Percentiles rank a stretch among this genome's conserved stretches.
These are phyloP conservation scores for Oncorhynchus gorbuscha DNA, from an alignment of 2,113 vertebrate species.

Conservation along the genomic window DNA sequence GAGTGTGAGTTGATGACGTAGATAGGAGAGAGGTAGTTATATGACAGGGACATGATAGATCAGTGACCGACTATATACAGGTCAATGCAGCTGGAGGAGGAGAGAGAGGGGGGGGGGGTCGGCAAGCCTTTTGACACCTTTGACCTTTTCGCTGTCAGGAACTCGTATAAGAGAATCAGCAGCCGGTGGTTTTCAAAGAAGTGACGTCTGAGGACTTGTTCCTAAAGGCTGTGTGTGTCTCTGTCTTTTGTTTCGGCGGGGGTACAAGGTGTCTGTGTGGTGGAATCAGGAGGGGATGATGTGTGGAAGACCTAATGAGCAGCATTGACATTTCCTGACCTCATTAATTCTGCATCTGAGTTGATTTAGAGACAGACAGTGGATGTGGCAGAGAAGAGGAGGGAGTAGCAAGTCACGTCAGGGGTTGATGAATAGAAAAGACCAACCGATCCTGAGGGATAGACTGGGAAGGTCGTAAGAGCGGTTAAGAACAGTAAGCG, in stretches of 20 bases:
- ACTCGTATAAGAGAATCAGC: too few species aligned
- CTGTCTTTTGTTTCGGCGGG: not conserved
- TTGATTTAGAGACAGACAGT: not conserved
- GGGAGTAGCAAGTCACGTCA: not conserved
- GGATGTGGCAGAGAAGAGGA: not conserved
- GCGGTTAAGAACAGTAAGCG: not conserved
- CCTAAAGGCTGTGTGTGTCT: not conserved
- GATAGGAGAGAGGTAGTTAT: not conserved
- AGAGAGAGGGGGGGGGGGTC: not conserved
- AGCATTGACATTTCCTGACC: not conserved
- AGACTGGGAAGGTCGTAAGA: too few species aligned
- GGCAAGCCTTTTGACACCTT: not conserved
- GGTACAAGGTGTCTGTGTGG: not conserved
- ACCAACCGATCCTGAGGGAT: not conserved
- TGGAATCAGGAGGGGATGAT: not conserved
- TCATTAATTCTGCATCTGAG: constrained; percentile 16
- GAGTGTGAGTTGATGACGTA: not conserved
- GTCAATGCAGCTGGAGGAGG: not conserved
- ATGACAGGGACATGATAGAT: not conserved
- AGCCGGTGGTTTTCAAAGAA: not conserved
- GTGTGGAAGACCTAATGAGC: constrained; percentile 4
- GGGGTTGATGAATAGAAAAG: not conserved
- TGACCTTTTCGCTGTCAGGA: not conserved
- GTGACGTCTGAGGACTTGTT: not conserved
- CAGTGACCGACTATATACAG: not conserved